phyloP scores from a whole-genome alignment of 2,888 invertebrate species.

The Labia minor region DNA sequence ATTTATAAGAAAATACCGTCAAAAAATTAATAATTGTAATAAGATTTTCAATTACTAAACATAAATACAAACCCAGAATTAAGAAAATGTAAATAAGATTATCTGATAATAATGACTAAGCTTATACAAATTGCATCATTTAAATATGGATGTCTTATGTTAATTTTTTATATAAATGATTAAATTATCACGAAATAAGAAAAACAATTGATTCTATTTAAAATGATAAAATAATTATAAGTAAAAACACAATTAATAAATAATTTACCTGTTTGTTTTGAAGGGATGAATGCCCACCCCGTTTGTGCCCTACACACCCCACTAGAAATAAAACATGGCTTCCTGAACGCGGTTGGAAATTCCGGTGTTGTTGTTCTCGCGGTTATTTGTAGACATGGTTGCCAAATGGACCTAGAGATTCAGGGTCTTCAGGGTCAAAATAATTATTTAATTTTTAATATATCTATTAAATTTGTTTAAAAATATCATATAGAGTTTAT shows the following conservation, averaged over 20 bases:
- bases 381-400: too few relatives aligned
- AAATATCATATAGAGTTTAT: too few relatives aligned
- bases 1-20: too few relatives aligned
- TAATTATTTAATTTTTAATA: too few relatives aligned
- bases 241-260: constrained; percentile 23
- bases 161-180: neutral
- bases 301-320: constrained; percentile 44
- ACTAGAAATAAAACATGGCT: constrained; percentile 71
- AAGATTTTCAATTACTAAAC: too few relatives aligned
- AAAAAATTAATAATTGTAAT: too few relatives aligned
- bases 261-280: constrained; percentile 31
- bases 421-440: too few relatives aligned
- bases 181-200: constrained; percentile 18
- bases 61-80: too few relatives aligned
- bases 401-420: too few relatives aligned
- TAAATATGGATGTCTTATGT: constrained; percentile 1
- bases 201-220: neutral
- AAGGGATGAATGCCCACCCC: constrained; percentile 32
- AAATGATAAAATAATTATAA: neutral
- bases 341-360: constrained; percentile 43
- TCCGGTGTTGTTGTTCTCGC: too few relatives aligned
- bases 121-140: neutral
- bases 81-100: too few relatives aligned
- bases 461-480: too few relatives aligned
- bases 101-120: neutral